Conservation (phyloP, 2,113 vertebrate genomes). For the Fulica atra region DNA sequence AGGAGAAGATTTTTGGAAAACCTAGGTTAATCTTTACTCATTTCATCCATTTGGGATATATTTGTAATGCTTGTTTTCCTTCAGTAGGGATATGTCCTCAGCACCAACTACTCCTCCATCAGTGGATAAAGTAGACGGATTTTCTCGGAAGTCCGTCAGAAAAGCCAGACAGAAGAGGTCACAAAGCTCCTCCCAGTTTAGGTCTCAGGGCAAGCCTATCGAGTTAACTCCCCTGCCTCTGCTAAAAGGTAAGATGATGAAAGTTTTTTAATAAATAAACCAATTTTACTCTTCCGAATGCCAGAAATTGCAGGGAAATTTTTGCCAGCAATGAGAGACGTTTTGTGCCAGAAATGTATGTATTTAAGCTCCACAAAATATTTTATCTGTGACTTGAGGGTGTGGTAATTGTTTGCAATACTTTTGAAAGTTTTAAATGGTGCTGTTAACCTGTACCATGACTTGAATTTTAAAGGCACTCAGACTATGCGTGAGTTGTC, state of each 20-base stretch:
- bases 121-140: slow-evolving; percentile 99
- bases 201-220: slow-evolving; percentile 98
- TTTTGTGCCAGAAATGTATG: background rate
- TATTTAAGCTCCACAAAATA: slow-evolving; percentile 9
- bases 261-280: background rate
- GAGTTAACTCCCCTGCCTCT: slow-evolving; percentile 97
- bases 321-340: background rate
- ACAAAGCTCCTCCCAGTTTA: slow-evolving; percentile 98
- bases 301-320: background rate
- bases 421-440: background rate
- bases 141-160: slow-evolving; percentile 99
- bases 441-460: background rate
- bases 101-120: slow-evolving; percentile 98
- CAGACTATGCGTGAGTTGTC: background rate
- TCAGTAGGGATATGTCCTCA: slow-evolving; percentile 99
- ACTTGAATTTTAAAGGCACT: background rate
- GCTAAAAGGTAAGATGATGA: slow-evolving; percentile 92
- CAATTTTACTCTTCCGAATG: background rate
- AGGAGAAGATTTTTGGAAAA: background rate
- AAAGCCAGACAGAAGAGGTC: slow-evolving; percentile 99
- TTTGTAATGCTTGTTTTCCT: slow-evolving; percentile 63
- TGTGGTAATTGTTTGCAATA: slow-evolving; percentile 44
- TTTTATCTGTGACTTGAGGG: slow-evolving; percentile 30
- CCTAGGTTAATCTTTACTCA: background rate
- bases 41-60: background rate